Percentiles rank a stretch among this genome's conserved stretches.
Conservation (phyloP, 2,113 vertebrate species). For the Psittacus erithacus region DNA sequence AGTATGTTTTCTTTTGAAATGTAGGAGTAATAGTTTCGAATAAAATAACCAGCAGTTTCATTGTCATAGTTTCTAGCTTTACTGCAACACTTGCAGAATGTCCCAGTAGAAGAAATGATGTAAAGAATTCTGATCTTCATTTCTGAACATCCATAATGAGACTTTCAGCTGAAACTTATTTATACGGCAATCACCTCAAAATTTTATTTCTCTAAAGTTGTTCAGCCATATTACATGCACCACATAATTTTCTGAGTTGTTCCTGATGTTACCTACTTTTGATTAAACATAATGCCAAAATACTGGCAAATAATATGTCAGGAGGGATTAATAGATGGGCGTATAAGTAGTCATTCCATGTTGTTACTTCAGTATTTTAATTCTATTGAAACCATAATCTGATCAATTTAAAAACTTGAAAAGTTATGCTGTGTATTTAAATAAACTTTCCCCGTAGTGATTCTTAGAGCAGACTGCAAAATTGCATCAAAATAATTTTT, state of each 20-base stretch:
- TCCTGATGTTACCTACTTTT: background rate
- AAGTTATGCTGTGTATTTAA: background rate
- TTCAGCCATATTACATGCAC: rapidly evolving
- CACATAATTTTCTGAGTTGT: background rate
- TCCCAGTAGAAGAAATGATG: background rate
- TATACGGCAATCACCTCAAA: background rate
- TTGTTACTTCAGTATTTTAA: background rate
- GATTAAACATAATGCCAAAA: background rate
- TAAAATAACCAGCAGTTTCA: background rate
- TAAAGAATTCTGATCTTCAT: background rate
- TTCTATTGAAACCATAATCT: background rate
- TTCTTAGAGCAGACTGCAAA: background rate
- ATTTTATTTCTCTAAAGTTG: background rate
- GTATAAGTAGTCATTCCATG: background rate
- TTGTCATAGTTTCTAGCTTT: background rate
- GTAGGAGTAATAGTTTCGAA: background rate
- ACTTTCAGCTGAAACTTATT: background rate
- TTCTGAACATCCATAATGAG: rapidly evolving
- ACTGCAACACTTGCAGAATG: background rate
- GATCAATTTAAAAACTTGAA: background rate
- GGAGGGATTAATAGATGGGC: background rate
- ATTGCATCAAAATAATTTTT: background rate
- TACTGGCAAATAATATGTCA: background rate
- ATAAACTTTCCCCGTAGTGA: background rate
- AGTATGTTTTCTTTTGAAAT: rapidly evolving